Evolutionary conservation across 2,888 invertebrate genomes (phyloP).

Genomic region (Subacronicta megacephala): DNA sequence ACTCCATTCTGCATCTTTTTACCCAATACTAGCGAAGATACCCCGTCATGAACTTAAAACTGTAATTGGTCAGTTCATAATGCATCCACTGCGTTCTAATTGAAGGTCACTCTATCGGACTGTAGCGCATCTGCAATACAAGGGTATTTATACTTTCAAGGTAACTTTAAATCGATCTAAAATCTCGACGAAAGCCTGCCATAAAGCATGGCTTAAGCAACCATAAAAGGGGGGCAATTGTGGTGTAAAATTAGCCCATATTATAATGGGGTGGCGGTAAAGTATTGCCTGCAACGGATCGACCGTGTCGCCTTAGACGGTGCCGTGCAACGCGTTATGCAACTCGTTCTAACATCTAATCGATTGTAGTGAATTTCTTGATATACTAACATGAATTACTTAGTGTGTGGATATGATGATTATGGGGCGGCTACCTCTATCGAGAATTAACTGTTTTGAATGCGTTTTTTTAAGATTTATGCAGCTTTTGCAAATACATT

Average conservation of each 20-base stretch:
- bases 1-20: too few species aligned
- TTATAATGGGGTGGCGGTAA: slow-evolving; percentile 63
- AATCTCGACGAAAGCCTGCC: slow-evolving; percentile 2
- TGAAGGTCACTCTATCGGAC: slow-evolving; percentile 13
- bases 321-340: slow-evolving; percentile 39
- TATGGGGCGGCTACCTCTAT: background rate
- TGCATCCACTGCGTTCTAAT: background rate
- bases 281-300: slow-evolving; percentile 76
- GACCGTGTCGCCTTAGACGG: slow-evolving; percentile 51
- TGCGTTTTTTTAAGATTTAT: background rate
- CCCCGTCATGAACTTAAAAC: background rate
- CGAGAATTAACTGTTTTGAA: background rate
- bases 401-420: slow-evolving; percentile 17
- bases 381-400: slow-evolving; percentile 46
- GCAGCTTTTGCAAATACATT: too few species aligned
- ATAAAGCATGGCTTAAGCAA: slow-evolving; percentile 26
- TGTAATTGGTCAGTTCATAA: background rate
- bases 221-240: slow-evolving; percentile 39
- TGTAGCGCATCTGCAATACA: slow-evolving; percentile 37
- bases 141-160: slow-evolving; percentile 14
- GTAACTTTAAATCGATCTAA: slow-evolving; percentile 31
- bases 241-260: slow-evolving; percentile 60
- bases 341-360: slow-evolving; percentile 26
- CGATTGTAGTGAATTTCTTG: slow-evolving; percentile 51
- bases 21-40: too few species aligned